Evolutionary conservation across 2,797 vertebrate species (phyloP).

Genomic region (Coreius guichenoti): DNA sequence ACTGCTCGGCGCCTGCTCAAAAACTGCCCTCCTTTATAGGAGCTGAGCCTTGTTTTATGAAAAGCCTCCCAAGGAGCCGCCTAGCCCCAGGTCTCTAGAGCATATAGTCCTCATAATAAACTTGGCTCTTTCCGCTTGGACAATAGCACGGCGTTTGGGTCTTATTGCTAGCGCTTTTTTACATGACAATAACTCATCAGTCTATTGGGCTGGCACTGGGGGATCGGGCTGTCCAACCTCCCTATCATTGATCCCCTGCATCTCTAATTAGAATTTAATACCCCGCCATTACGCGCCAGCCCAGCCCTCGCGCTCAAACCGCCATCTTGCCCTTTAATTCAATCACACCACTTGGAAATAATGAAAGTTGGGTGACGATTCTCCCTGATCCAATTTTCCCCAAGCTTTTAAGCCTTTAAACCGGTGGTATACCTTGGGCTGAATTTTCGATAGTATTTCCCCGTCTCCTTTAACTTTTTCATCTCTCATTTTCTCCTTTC

Average conservation of each 20-base stretch:
- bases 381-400: constrained; percentile 99
- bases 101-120: constrained; percentile 99
- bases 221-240: constrained; percentile 99
- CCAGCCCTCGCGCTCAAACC: constrained; percentile 86
- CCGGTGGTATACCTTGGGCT: constrained; percentile 96
- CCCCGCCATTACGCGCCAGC: constrained; percentile 96
- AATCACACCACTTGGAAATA: constrained; percentile 99
- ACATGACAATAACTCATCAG: constrained; percentile 99
- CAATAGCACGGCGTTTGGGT: constrained; percentile 99
- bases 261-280: constrained; percentile 99
- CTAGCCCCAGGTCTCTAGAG: constrained; percentile 99
- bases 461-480: constrained; percentile 52
- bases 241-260: constrained; percentile 99
- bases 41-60: constrained; percentile 99
- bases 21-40: constrained; percentile 99
- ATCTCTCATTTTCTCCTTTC: constrained; percentile 59
- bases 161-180: constrained; percentile 99
- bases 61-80: constrained; percentile 99
- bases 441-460: constrained; percentile 90
- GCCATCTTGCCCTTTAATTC: constrained; percentile 99
- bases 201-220: constrained; percentile 99
- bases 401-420: constrained; percentile 99
- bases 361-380: constrained; percentile 99
- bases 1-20: constrained; percentile 97
- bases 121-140: constrained; percentile 99